phyloP scores from a whole-genome alignment of 1,140 invertebrate species.

The Vanessa atalanta region DNA sequence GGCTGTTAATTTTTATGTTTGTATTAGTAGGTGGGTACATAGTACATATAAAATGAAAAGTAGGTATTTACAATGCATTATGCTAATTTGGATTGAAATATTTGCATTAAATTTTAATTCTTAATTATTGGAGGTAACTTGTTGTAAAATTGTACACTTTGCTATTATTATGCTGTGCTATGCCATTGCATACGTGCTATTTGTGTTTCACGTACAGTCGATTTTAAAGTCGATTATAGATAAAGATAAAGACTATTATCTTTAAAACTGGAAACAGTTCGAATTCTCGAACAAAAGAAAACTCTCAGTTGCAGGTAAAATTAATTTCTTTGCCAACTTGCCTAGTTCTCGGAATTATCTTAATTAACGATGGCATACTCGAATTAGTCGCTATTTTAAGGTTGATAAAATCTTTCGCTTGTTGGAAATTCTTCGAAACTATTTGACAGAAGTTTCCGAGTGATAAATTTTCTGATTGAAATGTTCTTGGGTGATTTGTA shows the following conservation, averaged over 20 bases:
- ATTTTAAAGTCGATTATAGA: not conserved
- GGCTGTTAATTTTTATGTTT: too few species aligned
- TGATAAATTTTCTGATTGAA: slow-evolving; percentile 34
- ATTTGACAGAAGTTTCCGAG: slow-evolving; percentile 30
- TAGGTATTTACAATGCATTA: too few species aligned
- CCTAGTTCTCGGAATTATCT: slow-evolving; percentile 42
- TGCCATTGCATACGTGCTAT: too few species aligned
- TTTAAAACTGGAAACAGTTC: slow-evolving; percentile 16
- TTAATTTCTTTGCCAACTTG: slow-evolving; percentile 37
- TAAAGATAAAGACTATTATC: not conserved
- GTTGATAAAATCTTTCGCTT: slow-evolving; percentile 40
- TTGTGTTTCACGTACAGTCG: not conserved
- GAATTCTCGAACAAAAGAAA: slow-evolving; percentile 15
- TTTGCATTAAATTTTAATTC: too few species aligned
- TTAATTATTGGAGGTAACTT: too few species aligned
- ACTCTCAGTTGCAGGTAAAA: slow-evolving; percentile 32
- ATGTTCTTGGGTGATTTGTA: slow-evolving; percentile 13
- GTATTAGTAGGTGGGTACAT: too few species aligned
- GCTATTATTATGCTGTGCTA: too few species aligned
- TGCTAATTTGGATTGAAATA: too few species aligned
- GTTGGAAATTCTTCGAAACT: slow-evolving; percentile 40
- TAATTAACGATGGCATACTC: slow-evolving; percentile 49
- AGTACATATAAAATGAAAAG: too few species aligned
- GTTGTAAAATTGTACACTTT: too few species aligned
- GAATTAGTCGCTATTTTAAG: slow-evolving; percentile 51